These are phyloP conservation scores for Aspidiotus rigidus DNA, from an alignment of 2,888 invertebrate species.

Conservation along the genomic window DNA sequence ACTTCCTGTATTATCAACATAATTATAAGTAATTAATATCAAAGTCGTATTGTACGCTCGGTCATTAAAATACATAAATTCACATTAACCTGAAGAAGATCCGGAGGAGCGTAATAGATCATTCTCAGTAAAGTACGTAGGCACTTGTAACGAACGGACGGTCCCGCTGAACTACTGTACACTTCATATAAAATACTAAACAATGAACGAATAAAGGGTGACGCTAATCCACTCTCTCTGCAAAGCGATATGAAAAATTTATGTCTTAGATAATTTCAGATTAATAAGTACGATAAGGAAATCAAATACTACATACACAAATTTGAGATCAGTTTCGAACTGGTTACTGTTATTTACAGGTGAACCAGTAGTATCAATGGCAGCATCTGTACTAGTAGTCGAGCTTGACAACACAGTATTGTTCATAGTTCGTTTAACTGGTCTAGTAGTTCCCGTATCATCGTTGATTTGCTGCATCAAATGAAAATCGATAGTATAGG, in stretches of 20 bases:
- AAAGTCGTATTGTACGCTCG: neutral
- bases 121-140: slow-evolving; percentile 89
- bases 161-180: slow-evolving; percentile 95
- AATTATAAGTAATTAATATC: neutral
- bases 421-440: slow-evolving; percentile 72
- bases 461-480: slow-evolving; percentile 98
- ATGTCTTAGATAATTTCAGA: too few relatives aligned
- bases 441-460: slow-evolving; percentile 87
- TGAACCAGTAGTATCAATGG: slow-evolving; percentile 2
- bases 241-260: neutral
- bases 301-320: slow-evolving; percentile 14
- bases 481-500: slow-evolving; percentile 92
- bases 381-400: slow-evolving; percentile 7
- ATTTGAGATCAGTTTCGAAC: slow-evolving; percentile 29
- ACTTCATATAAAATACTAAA: slow-evolving; percentile 95
- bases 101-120: slow-evolving; percentile 87
- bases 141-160: slow-evolving; percentile 94
- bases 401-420: slow-evolving; percentile 21
- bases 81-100: slow-evolving; percentile 59
- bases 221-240: slow-evolving; percentile 48
- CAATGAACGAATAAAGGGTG: slow-evolving; percentile 63
- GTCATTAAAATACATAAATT: neutral
- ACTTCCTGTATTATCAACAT: slow-evolving; percentile 43
- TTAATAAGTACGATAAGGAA: neutral
- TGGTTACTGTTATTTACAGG: slow-evolving; percentile 22